phyloP scores from a whole-genome alignment of 2,888 invertebrate genomes.

The Drosophila nr. fundita region DNA sequence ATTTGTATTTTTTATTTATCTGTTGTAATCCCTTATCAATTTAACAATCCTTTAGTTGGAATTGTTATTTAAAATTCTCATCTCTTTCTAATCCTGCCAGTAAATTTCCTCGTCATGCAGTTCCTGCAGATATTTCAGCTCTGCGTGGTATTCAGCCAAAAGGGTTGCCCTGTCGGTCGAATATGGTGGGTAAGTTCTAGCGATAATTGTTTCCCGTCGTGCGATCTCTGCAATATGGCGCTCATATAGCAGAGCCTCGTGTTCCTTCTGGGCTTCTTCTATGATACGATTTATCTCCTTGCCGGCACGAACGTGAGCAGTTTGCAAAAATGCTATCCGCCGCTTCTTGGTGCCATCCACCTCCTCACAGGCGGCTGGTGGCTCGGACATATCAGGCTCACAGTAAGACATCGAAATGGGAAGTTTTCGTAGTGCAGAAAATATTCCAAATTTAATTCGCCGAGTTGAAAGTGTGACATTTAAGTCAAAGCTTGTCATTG shows the following conservation, averaged over 20 bases:
- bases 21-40: neutral
- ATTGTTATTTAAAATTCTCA: neutral
- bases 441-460: neutral
- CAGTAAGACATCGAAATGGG: neutral
- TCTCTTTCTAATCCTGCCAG: neutral
- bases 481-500: slow-evolving; percentile 15
- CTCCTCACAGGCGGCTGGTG: slow-evolving; percentile 43
- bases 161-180: slow-evolving; percentile 2
- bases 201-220: slow-evolving; percentile 27
- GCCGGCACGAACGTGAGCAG: neutral
- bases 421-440: too few relatives aligned
- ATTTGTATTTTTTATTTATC: neutral
- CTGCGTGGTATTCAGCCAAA: slow-evolving; percentile 20
- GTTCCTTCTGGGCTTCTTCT: slow-evolving; percentile 39
- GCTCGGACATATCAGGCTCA: slow-evolving; percentile 11
- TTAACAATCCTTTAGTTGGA: neutral
- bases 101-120: neutral
- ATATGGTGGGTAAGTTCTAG: slow-evolving; percentile 26
- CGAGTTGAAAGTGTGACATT: neutral
- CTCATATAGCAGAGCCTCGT: slow-evolving; percentile 21
- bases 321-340: neutral
- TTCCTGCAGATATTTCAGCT: slow-evolving; percentile 19
- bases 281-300: slow-evolving; percentile 40
- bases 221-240: slow-evolving; percentile 29
- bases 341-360: slow-evolving; percentile 20